phyloP scores from a whole-genome alignment of 1,140 invertebrate genomes.

The Batillaria attramentaria region DNA sequence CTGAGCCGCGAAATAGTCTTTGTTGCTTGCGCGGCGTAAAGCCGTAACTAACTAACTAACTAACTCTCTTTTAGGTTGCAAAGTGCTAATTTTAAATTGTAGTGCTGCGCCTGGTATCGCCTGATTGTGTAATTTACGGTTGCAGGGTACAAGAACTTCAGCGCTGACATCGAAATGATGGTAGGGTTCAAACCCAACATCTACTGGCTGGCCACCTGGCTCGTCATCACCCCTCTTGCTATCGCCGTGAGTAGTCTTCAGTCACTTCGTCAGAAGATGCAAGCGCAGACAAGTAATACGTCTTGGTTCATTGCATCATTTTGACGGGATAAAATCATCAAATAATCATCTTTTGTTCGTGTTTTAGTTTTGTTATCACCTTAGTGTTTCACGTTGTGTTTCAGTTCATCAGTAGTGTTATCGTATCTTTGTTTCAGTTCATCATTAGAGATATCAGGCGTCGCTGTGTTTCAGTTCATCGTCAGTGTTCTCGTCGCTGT shows the following conservation, averaged over 20 bases:
- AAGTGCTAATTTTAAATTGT: too few relatives aligned
- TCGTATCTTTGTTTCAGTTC: slow-evolving; percentile 3
- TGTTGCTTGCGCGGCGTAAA: too few relatives aligned
- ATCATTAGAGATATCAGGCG: too few relatives aligned
- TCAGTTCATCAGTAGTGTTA: too few relatives aligned
- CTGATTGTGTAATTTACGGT: too few relatives aligned
- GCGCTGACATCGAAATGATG: slow-evolving; percentile 80
- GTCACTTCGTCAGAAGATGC: neutral
- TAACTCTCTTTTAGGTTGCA: too few relatives aligned
- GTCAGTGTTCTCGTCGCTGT: too few relatives aligned
- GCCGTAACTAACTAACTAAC: too few relatives aligned
- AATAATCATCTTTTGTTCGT: neutral
- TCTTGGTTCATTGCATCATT: neutral
- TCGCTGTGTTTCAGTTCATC: too few relatives aligned
- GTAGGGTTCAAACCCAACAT: slow-evolving; percentile 75
- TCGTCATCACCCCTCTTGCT: slow-evolving; percentile 51
- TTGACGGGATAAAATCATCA: neutral
- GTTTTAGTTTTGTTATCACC: neutral
- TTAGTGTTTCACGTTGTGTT: slow-evolving; percentile 13
- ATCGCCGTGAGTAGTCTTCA: slow-evolving; percentile 45
- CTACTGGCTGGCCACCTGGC: slow-evolving; percentile 72
- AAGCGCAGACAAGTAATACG: neutral
- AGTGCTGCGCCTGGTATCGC: too few relatives aligned
- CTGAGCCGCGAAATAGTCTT: too few relatives aligned
- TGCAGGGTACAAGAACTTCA: slow-evolving; percentile 69